Evolutionary conservation across 2,888 invertebrate genomes (phyloP).

Genomic region (Agrochola litura): DNA sequence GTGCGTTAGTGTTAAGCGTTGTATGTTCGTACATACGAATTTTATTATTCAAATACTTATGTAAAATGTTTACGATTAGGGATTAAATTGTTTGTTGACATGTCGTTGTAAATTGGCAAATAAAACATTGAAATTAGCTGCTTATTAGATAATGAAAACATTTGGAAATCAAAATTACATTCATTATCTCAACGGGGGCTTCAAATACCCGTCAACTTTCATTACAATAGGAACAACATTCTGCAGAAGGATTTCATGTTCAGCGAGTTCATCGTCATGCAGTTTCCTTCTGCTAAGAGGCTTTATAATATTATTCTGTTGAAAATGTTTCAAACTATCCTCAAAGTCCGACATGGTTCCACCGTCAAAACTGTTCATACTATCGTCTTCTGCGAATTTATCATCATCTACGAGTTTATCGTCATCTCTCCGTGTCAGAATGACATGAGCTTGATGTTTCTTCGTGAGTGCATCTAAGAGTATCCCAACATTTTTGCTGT

Average conservation of each 20-base stretch:
- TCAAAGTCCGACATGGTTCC: constrained; percentile 63
- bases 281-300: constrained; percentile 35
- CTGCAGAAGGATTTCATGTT: constrained; percentile 65
- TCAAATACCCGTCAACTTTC: constrained; percentile 75
- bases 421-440: constrained; percentile 23
- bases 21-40: constrained; percentile 41
- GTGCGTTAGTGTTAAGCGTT: constrained; percentile 57
- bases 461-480: background rate
- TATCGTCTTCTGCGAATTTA: constrained; percentile 72
- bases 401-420: constrained; percentile 63
- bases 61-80: constrained; percentile 2
- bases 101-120: background rate
- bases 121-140: background rate
- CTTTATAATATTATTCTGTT: background rate
- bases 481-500: background rate
- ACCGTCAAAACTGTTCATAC: constrained; percentile 59
- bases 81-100: constrained; percentile 4
- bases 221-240: constrained; percentile 77
- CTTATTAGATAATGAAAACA: background rate
- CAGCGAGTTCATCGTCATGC: constrained; percentile 43
- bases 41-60: constrained; percentile 48
- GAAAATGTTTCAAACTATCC: constrained; percentile 67
- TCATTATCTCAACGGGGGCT: constrained; percentile 58
- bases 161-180: background rate
- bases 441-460: background rate